These are phyloP conservation scores for Plagiodera versicolora DNA, from an alignment of 2,888 invertebrate genomes.

Conservation along the genomic window DNA sequence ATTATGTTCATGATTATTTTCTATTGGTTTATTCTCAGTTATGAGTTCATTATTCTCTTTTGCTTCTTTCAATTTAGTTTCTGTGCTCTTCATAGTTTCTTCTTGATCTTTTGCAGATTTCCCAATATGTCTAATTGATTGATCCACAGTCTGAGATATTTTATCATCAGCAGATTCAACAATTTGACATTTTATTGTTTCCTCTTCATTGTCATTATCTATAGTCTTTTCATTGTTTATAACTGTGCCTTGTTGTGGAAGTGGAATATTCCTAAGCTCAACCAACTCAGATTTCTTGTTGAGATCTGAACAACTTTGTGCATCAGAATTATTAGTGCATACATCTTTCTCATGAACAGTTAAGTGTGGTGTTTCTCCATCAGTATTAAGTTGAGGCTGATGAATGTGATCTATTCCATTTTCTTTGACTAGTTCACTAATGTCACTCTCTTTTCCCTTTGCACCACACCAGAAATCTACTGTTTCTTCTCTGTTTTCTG, in stretches of 20 bases:
- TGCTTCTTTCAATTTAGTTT: background rate
- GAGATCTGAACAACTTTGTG: background rate
- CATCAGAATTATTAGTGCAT: background rate
- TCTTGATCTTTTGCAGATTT: background rate
- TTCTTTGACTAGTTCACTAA: background rate
- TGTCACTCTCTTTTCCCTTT: background rate
- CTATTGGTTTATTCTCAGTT: background rate
- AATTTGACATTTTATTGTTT: conserved; percentile 5
- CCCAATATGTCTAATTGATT: background rate
- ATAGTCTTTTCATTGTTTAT: background rate
- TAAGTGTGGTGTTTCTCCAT: background rate
- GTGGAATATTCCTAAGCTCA: conserved; percentile 2
- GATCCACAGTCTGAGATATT: background rate
- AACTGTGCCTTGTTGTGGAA: background rate
- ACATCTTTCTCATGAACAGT: background rate
- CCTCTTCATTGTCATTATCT: background rate
- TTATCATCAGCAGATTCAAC: background rate
- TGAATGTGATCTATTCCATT: background rate
- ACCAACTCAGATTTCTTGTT: background rate
- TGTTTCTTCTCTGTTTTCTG: conserved; percentile 6
- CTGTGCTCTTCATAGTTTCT: background rate
- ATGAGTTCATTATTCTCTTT: background rate
- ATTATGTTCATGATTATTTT: background rate
- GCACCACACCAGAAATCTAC: background rate
- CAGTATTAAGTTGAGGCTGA: too few species aligned